These are phyloP conservation scores for Sarotherodon lohbergeri DNA, from an alignment of 2,113 vertebrate genomes.

Conservation along the genomic window DNA sequence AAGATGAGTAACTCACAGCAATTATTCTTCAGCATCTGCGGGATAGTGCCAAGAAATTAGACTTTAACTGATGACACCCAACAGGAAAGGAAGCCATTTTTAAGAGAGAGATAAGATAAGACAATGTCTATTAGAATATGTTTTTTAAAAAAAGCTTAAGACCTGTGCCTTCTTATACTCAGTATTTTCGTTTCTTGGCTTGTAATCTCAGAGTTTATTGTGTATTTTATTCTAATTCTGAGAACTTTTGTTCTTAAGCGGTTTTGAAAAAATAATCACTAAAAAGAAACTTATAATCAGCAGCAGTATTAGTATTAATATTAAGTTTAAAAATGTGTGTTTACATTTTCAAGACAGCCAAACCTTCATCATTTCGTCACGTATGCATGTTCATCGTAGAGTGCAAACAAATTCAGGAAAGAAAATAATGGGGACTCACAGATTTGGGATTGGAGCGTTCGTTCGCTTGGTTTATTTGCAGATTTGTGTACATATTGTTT, in stretches of 20 bases:
- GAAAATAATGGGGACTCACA: background rate
- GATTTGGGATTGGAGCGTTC: background rate
- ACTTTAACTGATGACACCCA: background rate
- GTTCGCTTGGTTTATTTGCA: background rate
- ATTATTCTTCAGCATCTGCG: background rate
- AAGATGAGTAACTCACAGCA: background rate
- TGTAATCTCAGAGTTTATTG: background rate
- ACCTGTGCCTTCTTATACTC: background rate
- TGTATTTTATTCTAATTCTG: background rate
- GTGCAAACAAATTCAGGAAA: background rate
- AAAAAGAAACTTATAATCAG: background rate
- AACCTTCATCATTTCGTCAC: background rate
- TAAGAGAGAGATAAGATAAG: background rate
- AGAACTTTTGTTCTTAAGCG: background rate
- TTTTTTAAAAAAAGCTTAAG: background rate
- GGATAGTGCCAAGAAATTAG: background rate
- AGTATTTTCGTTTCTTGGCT: background rate
- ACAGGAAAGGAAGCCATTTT: background rate
- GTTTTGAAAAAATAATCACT: background rate
- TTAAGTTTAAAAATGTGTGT: background rate
- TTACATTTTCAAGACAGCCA: background rate
- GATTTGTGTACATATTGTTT: background rate
- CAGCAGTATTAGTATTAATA: background rate
- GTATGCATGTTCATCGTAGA: background rate
- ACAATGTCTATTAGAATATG: background rate